phyloP scores from a whole-genome alignment of 1,140 invertebrate species.

The Anoplophora glabripennis region DNA sequence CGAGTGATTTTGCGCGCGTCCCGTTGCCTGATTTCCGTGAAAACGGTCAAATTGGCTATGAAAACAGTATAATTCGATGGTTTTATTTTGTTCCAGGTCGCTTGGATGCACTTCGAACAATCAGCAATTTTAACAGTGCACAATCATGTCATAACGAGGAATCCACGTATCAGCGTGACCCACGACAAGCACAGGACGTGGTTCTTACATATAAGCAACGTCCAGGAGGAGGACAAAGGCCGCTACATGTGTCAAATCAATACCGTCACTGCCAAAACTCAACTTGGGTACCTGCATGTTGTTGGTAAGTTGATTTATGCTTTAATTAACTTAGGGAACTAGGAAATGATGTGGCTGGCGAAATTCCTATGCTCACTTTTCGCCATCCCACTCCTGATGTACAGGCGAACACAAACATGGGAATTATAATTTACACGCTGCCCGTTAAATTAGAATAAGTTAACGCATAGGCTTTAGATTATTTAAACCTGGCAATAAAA shows the following conservation, averaged over 20 bases:
- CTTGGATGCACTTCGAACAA: constrained; percentile 94
- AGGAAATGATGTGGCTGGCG: not conserved
- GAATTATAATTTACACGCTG: no score
- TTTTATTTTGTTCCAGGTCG: constrained; percentile 65
- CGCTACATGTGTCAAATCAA: constrained; percentile 96
- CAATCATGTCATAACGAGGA: constrained; percentile 87
- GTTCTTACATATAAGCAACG: constrained; percentile 87
- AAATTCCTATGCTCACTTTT: no score
- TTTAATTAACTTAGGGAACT: not conserved
- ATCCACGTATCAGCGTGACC: constrained; percentile 85
- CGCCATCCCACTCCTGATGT: no score
- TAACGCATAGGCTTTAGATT: no score
- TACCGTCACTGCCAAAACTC: constrained; percentile 87
- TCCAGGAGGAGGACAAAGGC: constrained; percentile 87
- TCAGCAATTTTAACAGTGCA: constrained; percentile 90
- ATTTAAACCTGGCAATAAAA: no score
- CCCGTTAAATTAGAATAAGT: no score
- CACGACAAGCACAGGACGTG: constrained; percentile 80
- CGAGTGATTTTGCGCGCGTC: no score
- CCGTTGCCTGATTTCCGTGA: no score
- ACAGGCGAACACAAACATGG: no score
- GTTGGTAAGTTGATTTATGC: constrained; percentile 70
- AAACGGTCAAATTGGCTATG: no score
- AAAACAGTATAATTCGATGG: no score
- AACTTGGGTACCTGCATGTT: constrained; percentile 88